Conservation (phyloP, 2,797 vertebrate genomes). For the Pempheris klunzingeri region DNA sequence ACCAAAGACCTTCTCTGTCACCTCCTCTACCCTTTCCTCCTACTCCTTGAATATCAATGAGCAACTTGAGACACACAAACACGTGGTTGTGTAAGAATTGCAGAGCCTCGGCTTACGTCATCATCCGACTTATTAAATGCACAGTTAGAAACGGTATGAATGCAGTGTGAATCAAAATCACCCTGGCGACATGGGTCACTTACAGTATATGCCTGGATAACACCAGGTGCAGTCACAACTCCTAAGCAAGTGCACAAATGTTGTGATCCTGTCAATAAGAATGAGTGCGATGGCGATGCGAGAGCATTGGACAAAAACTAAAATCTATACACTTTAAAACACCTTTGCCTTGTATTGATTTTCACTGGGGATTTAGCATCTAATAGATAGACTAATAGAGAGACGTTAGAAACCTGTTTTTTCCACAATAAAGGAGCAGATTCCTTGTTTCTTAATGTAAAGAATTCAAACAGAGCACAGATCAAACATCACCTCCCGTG, state of each 20-base stretch:
- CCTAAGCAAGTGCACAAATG: slow-evolving; percentile 16
- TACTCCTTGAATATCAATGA: slow-evolving; percentile 73
- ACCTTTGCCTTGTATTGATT: slow-evolving; percentile 49
- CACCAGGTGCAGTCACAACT: neutral
- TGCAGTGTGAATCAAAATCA: neutral
- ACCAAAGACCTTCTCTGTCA: slow-evolving; percentile 73
- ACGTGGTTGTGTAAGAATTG: slow-evolving; percentile 42
- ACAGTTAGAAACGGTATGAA: slow-evolving; percentile 4
- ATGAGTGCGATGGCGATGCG: slow-evolving; percentile 13
- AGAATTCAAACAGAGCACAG: slow-evolving; percentile 30
- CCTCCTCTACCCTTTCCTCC: slow-evolving; percentile 49
- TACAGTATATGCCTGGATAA: neutral
- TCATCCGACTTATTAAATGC: slow-evolving; percentile 22
- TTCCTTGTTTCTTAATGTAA: slow-evolving; percentile 13
- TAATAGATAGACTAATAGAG: slow-evolving; percentile 34
- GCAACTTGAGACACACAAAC: slow-evolving; percentile 69
- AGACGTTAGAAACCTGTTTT: slow-evolving; percentile 29
- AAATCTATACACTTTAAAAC: slow-evolving; percentile 56
- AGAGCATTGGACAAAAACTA: slow-evolving; percentile 33
- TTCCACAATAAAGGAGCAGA: slow-evolving; percentile 10
- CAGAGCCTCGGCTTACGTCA: slow-evolving; percentile 51
- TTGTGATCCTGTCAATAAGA: slow-evolving; percentile 21
- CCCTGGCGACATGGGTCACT: neutral
- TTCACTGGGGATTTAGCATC: slow-evolving; percentile 36
- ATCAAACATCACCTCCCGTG: slow-evolving; percentile 40